Conservation (phyloP, 2,888 invertebrate genomes). For the Lasioglossum oenotherae region DNA sequence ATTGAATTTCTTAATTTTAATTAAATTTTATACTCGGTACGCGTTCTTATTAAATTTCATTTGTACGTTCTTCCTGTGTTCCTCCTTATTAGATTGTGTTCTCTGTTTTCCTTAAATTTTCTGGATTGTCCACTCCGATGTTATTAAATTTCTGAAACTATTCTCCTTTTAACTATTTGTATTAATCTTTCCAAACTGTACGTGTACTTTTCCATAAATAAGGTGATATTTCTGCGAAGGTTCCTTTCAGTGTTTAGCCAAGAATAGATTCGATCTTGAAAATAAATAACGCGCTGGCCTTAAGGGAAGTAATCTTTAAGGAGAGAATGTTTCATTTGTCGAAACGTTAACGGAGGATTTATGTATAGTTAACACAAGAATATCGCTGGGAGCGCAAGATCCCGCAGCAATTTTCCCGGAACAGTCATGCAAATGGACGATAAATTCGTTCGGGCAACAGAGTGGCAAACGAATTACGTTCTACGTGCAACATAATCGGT, state of each 20-base stretch:
- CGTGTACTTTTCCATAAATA: too few relatives aligned
- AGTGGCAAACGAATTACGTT: conserved; percentile 27
- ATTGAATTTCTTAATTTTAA: neutral
- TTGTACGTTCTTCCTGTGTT: neutral
- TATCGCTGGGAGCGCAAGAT: conserved; percentile 8
- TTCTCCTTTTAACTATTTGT: neutral
- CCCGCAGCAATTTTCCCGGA: conserved; percentile 16
- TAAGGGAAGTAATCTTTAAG: neutral
- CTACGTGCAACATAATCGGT: conserved; percentile 15
- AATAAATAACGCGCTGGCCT: neutral
- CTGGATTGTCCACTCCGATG: neutral
- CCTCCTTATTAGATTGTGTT: neutral
- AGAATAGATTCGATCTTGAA: neutral
- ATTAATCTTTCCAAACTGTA: too few relatives aligned
- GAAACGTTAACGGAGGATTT: neutral
- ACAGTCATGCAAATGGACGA: conserved; percentile 20
- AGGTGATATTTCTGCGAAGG: neutral
- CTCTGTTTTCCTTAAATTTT: neutral
- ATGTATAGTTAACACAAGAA: neutral
- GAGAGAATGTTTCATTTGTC: neutral
- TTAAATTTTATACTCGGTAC: neutral
- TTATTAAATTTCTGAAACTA: neutral
- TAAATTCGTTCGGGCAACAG: conserved; percentile 13
- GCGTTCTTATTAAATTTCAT: neutral
- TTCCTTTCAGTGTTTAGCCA: neutral